These are phyloP conservation scores for Ambastaia sidthimunki DNA, from an alignment of 2,797 vertebrate genomes.

Conservation along the genomic window DNA sequence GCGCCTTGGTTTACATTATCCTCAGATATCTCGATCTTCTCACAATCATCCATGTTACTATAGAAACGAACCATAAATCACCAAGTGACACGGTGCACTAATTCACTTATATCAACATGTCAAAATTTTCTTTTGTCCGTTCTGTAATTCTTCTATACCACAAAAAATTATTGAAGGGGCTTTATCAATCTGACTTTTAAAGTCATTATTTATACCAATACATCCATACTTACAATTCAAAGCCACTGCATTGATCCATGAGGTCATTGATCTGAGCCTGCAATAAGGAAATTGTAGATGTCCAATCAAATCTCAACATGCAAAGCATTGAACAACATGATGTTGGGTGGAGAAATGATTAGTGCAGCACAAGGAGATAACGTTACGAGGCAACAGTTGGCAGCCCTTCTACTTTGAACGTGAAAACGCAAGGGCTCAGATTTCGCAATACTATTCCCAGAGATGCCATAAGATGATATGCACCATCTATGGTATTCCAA, in stretches of 20 bases:
- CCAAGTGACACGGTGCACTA: not conserved
- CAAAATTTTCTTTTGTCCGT: not conserved
- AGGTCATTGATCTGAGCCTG: conserved; percentile 91
- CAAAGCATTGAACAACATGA: not conserved
- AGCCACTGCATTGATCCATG: conserved; percentile 97
- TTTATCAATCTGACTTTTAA: not conserved
- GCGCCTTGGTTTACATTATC: conserved; percentile 97
- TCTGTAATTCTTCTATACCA: not conserved
- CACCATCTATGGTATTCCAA: conserved; percentile 37
- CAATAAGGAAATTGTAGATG: conserved; percentile 49
- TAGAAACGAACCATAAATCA: conserved; percentile 4
- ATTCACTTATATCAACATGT: not conserved
- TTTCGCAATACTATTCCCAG: conserved; percentile 49
- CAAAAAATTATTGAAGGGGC: not conserved
- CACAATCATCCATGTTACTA: conserved; percentile 98
- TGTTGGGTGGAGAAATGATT: conserved; percentile 28
- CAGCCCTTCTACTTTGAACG: conserved; percentile 22
- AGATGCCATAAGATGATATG: conserved; percentile 34
- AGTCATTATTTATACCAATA: not conserved
- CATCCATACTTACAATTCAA: conserved; percentile 89
- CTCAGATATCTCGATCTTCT: conserved; percentile 98
- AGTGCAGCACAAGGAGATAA: conserved; percentile 26
- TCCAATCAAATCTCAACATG: conserved; percentile 28
- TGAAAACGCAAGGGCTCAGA: conserved; percentile 33
- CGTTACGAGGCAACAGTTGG: conserved; percentile 45